These are phyloP conservation scores for Leptinotarsa texana DNA, from an alignment of 1,140 invertebrate genomes.

Conservation along the genomic window DNA sequence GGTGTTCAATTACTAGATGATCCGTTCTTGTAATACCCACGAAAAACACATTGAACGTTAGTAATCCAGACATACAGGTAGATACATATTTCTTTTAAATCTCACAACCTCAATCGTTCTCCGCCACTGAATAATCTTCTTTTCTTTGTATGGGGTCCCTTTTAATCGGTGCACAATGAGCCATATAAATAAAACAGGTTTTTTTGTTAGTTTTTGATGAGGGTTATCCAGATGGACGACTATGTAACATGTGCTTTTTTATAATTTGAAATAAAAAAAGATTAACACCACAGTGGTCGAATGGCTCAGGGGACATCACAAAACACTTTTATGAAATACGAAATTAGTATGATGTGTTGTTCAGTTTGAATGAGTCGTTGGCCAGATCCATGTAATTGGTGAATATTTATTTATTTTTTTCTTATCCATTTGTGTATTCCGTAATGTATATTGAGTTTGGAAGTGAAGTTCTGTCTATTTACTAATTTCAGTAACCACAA, in stretches of 20 bases:
- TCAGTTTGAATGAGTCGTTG: slow-evolving; percentile 10
- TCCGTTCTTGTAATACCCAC: too few relatives aligned
- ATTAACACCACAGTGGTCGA: slow-evolving; percentile 49
- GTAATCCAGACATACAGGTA: too few relatives aligned
- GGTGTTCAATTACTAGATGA: too few relatives aligned
- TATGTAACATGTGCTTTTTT: slow-evolving; percentile 49
- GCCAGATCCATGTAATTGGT: slow-evolving; percentile 2
- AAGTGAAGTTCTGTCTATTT: too few relatives aligned
- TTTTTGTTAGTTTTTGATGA: slow-evolving; percentile 21
- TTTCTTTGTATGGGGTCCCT: slow-evolving; percentile 51
- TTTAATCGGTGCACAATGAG: slow-evolving; percentile 46
- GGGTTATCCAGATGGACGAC: slow-evolving; percentile 32
- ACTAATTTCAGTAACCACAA: too few relatives aligned
- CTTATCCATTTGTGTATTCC: neutral
- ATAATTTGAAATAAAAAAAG: slow-evolving; percentile 48
- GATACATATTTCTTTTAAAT: too few relatives aligned
- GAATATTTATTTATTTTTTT: slow-evolving; percentile 12
- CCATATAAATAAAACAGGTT: slow-evolving; percentile 33
- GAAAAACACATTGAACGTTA: too few relatives aligned
- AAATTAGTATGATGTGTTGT: slow-evolving; percentile 35
- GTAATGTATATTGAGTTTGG: too few relatives aligned
- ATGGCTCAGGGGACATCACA: slow-evolving; percentile 42
- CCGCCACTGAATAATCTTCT: slow-evolving; percentile 33
- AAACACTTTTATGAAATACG: slow-evolving; percentile 40
- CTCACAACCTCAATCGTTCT: neutral